Evolutionary conservation across 1,140 invertebrate genomes (phyloP), one percentile per base, ranked within the genome.

Genomic region (Drosophila albomicans): DNA sequence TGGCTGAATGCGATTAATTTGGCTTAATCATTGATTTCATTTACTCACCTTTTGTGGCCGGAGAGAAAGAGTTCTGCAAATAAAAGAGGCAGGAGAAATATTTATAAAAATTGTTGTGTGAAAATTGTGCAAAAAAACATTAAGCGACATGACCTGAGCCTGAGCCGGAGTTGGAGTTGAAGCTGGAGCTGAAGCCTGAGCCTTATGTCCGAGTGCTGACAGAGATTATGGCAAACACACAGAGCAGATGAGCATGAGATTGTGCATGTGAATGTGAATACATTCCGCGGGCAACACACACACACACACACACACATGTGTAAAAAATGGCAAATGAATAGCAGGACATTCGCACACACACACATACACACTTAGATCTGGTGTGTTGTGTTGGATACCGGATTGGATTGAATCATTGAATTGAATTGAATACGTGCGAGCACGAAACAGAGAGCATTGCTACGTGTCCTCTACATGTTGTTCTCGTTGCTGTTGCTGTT

Each of bases 391-490:
- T 59, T 43, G 65, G 63, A 65, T 67, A 45, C 75, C 45, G 80
- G 69, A 87, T 80, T 58, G 81, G 79, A 87, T 86, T 86, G 82
- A 86, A 81, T 87, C 85, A 89, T 89, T 89, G 85, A 89, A 89
- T 89, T 82, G 85, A 89, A 89, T 89, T 89, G 85, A 89, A 89
- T 89, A 89, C 85, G 85, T 89, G 85, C 68, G 62, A 78, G 78
- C 84, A 88, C 80, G 84, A 68, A 87, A 79, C 74, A 67, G 48
- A 72, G 62, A 70, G 66, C 49, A 68, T 54, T 58, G 45, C 63
- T 77, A 77, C 78, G 75, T 80, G 74, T 78, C 38, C 70, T 45
- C 30, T 8, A n/a, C 35, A 16, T 81, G 35, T 67, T 77, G 69
- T 59, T n/a, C 25, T 30, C 48, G 30, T 38, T 32, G 41, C 5